Evolutionary conservation across 2,113 vertebrate genomes (phyloP), one percentile per base, ranked within the genome.

Genomic region (Lophochroa leadbeateri): DNA sequence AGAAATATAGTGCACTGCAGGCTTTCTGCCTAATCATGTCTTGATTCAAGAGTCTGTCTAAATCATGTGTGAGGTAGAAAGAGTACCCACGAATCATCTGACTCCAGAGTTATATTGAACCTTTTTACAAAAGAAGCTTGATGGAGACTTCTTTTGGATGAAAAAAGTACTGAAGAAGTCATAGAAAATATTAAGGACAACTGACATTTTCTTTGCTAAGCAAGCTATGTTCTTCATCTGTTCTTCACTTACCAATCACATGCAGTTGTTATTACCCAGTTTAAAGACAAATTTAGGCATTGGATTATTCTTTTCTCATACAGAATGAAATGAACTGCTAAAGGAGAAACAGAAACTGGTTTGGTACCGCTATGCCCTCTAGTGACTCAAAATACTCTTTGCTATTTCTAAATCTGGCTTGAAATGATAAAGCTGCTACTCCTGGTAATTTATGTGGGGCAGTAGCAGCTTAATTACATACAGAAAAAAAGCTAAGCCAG

Each of bases 361-460:
- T 88, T 88, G 37, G 78, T 95, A 64, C 90, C 79, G 58, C 82
- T 88, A 46, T 92, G 97, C 96, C 96, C 93, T 95, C 96, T 97
- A 96, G 95, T 82, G 94, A 89, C 92, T 94, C 77, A 91, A 92
- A 95, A 86, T 78, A 82, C 49, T 92, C 80, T 91, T 82, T 11
- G 35, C 52, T 63, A 11, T 84, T 92, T 80, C 61, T 91, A 77
- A 94, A 84, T 49, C 37, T 60, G 43, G 2, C 39, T 86, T 83
- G 44, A 83, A 75, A 91, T 74, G 57, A 16, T 8, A 52, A 88
- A 43, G 61, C 33, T 86, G 69, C 63, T 72, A 55, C 10, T 88
- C 72, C 37, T 52, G 49, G 29, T 29, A 57, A 82, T 60, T 77
- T 86, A 46, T 49, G 43, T 6, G 24, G 47, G 31, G 44, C 43